Evolutionary conservation across 30 jellyfish, hydroid and myxozoan genomes (phyloP), one percentile per base, ranked within the genome.

Genomic region (Clytia hemisphaerica): DNA sequence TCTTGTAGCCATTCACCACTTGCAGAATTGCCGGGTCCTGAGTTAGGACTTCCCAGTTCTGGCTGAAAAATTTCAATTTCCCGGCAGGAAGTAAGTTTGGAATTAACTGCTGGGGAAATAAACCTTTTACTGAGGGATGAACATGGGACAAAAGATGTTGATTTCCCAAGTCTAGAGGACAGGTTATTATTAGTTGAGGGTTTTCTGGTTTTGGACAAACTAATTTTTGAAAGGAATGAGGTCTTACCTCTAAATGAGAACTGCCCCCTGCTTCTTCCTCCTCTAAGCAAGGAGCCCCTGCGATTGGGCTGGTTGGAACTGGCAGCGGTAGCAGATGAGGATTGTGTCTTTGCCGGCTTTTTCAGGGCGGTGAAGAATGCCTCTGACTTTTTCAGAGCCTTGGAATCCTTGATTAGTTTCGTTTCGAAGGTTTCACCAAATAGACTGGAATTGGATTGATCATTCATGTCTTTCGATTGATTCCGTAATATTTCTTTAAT

Each of bases 231-330:
- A 33, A 57, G 12, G 30, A 1, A 57, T 0, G 70, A 57, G 30
- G 35, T 57, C 70, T 57, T 57, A 57, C 70, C 70, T 57, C 70
- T 57, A 10, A 0, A 22, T 51, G 24, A 51, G 10, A 22, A 10
- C 19, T 22, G 42, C 70, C 70, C 70, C 16, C 50, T 22, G 70
- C 70, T 45, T 57, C 0, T 26, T 57, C 70, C 51, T 57, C 70
- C 51, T 45, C 44, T 38, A 57, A 57, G 30, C 70, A 22, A 31
- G 16, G 70, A 45, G 70, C 70, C 50, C 44, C 30, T 57, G 25
- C 0, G 50, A 57, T 0, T 22, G 70, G 70, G 70, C 70, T 6
- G 70, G 38, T 22, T 14, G 14, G 19, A 0, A 6, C n/a, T 6
- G 4, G 70, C 15, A 22, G 30, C 18, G 15, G 66, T 12, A 15